These are phyloP conservation scores for Ophonus ardosiacus DNA, from an alignment of 2,888 invertebrate genomes.

Conservation along the genomic window DNA sequence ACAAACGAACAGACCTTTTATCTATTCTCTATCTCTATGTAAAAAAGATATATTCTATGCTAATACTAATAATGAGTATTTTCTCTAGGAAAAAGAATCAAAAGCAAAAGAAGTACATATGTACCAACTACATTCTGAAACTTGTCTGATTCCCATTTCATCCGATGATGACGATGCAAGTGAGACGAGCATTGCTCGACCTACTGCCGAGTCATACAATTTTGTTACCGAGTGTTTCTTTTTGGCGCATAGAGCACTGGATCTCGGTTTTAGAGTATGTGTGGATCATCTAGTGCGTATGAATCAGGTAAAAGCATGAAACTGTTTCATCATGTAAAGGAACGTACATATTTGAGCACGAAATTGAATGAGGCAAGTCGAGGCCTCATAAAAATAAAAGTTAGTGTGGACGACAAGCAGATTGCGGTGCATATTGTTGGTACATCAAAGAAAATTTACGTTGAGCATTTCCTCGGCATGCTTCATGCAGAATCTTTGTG, in stretches of 20 bases:
- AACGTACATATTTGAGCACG: no score
- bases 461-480: no score
- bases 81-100: slow-evolving; percentile 79
- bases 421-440: not conserved
- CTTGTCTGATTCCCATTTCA: slow-evolving; percentile 86
- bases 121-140: slow-evolving; percentile 84
- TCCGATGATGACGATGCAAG: slow-evolving; percentile 77
- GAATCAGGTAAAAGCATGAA: slow-evolving; percentile 76
- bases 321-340: no score
- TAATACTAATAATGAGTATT: not conserved
- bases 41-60: no score
- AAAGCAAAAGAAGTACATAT: slow-evolving; percentile 83
- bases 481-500: no score
- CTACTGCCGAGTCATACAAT: slow-evolving; percentile 81
- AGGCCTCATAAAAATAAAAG: no score
- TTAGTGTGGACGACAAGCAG: not conserved
- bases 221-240: slow-evolving; percentile 96
- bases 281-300: slow-evolving; percentile 82
- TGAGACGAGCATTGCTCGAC: slow-evolving; percentile 75
- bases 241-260: slow-evolving; percentile 91
- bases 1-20: no score
- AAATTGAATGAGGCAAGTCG: not conserved
- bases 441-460: no score
- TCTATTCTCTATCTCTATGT: no score
- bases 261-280: slow-evolving; percentile 85